A percentile compares a stretch with the other conserved stretches of the same genome.
Conservation (phyloP, 1,140 invertebrate species). For the Globodera ellingtonae region DNA sequence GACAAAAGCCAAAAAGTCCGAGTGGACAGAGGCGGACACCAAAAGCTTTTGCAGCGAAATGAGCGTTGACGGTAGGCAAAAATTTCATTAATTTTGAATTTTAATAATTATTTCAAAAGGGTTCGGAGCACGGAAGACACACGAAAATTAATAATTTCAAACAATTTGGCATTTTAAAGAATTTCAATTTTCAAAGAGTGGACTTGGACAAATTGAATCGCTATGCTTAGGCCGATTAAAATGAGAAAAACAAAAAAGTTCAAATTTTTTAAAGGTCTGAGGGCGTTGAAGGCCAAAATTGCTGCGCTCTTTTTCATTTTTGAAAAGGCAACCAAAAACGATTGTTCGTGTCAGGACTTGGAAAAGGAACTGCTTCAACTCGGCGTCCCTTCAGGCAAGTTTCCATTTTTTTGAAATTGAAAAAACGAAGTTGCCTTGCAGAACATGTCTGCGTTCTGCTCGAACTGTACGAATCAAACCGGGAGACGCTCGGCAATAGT, state of each 20-base stretch:
- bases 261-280: constrained; percentile 32
- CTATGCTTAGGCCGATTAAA: too few relatives aligned
- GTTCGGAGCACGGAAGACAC: too few relatives aligned
- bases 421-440: background rate
- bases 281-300: constrained; percentile 42
- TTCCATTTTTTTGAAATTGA: background rate
- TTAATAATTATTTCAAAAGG: too few relatives aligned
- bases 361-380: constrained; percentile 53
- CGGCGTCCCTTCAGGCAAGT: constrained; percentile 37
- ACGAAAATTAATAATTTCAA: too few relatives aligned
- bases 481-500: background rate
- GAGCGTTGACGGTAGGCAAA: constrained; percentile 1
- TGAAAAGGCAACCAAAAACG: constrained; percentile 50
- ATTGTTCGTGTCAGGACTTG: constrained; percentile 39
- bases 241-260: too few relatives aligned
- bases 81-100: too few relatives aligned
- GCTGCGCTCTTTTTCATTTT: constrained; percentile 47
- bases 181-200: too few relatives aligned
- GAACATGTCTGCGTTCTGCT: constrained; percentile 36
- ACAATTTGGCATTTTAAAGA: too few relatives aligned
- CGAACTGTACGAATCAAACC: constrained; percentile 29
- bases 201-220: too few relatives aligned
- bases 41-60: background rate
- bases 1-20: constrained; percentile 19
- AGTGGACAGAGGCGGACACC: constrained; percentile 34